Evolutionary conservation across 1,140 invertebrate genomes (phyloP).

Genomic region (Saxidomus purpurata): DNA sequence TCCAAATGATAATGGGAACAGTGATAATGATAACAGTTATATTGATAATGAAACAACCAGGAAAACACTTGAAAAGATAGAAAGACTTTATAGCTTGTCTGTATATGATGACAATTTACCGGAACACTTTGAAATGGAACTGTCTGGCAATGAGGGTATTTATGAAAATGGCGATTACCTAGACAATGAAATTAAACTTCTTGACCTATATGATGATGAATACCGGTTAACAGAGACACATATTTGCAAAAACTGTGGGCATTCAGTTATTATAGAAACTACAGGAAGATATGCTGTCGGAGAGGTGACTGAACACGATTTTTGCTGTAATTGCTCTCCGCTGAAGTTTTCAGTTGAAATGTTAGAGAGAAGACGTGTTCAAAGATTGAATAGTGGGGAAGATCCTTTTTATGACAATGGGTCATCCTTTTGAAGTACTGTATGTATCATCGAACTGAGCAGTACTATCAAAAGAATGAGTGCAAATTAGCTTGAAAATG

Average conservation of each 20-base stretch:
- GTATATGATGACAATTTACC: background rate
- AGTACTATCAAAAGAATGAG: too few relatives aligned
- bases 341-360: slow-evolving; percentile 41
- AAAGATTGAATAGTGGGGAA: slow-evolving; percentile 8
- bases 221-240: slow-evolving; percentile 24
- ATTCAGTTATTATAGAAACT: slow-evolving; percentile 17
- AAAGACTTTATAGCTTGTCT: slow-evolving; percentile 46
- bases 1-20: background rate
- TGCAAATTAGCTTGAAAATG: too few relatives aligned
- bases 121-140: slow-evolving; percentile 2
- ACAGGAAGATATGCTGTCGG: background rate
- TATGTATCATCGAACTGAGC: too few relatives aligned
- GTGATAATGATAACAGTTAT: background rate
- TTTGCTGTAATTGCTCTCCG: slow-evolving; percentile 44
- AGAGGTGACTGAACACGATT: slow-evolving; percentile 37
- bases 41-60: slow-evolving; percentile 18
- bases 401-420: background rate
- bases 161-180: slow-evolving; percentile 35
- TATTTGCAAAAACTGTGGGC: slow-evolving; percentile 49
- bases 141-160: background rate
- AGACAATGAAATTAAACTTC: slow-evolving; percentile 19
- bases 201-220: slow-evolving; percentile 23
- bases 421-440: too few relatives aligned
- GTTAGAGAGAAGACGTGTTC: slow-evolving; percentile 6
- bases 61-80: slow-evolving; percentile 34